Percentiles rank a stretch among this genome's conserved stretches.
Conservation (phyloP, 2,797 vertebrate species). For the Sebastes miniatus region DNA sequence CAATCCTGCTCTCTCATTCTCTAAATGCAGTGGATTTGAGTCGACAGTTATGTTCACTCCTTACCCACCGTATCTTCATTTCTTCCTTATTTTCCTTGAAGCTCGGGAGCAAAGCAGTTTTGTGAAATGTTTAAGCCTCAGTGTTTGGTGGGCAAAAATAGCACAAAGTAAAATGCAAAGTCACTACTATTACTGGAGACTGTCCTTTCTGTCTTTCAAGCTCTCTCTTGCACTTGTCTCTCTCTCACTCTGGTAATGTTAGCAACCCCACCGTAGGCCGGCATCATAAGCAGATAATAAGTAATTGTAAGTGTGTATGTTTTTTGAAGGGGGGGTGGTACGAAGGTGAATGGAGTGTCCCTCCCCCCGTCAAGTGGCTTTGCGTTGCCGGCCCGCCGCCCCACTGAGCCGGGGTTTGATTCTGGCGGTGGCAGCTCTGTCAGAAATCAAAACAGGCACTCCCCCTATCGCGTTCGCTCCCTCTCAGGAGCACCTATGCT, state of each 20-base stretch:
- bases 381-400: slow-evolving; percentile 85
- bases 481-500: slow-evolving; percentile 13
- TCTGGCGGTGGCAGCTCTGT: slow-evolving; percentile 90
- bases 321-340: slow-evolving; percentile 83
- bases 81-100: slow-evolving; percentile 17
- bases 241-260: slow-evolving; percentile 79
- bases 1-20: neutral
- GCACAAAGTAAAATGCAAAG: slow-evolving; percentile 78
- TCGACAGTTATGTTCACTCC: slow-evolving; percentile 6
- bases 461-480: slow-evolving; percentile 13
- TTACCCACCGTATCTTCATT: neutral
- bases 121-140: slow-evolving; percentile 82
- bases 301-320: slow-evolving; percentile 94
- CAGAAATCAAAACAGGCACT: slow-evolving; percentile 90
- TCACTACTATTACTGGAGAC: slow-evolving; percentile 90
- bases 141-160: slow-evolving; percentile 87
- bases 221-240: slow-evolving; percentile 3
- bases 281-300: slow-evolving; percentile 94
- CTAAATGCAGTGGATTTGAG: slow-evolving; percentile 1
- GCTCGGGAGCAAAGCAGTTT: slow-evolving; percentile 15
- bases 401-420: slow-evolving; percentile 92
- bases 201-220: slow-evolving; percentile 59
- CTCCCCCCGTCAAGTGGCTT: slow-evolving; percentile 68
- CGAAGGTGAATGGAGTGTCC: slow-evolving; percentile 84
- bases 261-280: slow-evolving; percentile 89